Evolutionary conservation across 2,797 vertebrate genomes (phyloP), one percentile per base, ranked within the genome.

Genomic region (Brachymystax lenok): DNA sequence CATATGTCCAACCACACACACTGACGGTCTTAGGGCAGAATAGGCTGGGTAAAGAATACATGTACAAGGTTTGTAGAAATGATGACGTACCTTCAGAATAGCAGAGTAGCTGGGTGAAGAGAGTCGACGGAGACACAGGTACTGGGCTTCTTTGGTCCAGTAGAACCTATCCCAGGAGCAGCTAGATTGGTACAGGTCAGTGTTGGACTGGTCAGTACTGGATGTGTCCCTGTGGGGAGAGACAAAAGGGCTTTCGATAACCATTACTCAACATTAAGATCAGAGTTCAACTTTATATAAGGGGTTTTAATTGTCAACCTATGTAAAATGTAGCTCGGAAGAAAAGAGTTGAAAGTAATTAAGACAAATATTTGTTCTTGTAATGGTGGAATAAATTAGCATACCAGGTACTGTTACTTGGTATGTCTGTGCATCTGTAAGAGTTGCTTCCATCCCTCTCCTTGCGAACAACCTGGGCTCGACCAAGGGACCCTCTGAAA

Each of bases 101-200:
- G 92, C 90, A 0, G 90, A 90, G 85, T 78, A 89, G 86, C 88
- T 93, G 40, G 91, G 91, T 40, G 90, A 88, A 5, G 94, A 94
- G 59, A 93, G 90, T 24, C 91, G 90, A 19, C 89, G 90, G 0
- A 93, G 87, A 72, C 89, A 93, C 83, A 92, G 77, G 82, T 90
- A 92, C 59, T 93, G 92, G 71, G 92, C 88, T 88, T 94, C 93
- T 86, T 88, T 90, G 82, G 92, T 90, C 90, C 92, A 93, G 77
- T 87, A 92, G 78, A 93, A 87, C 81, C 84, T 92, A 69, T 85
- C 74, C 79, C 73, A 80, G 73, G 83, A 84, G 74, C 87, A 79
- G 72, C 84, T 81, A 74, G 86, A 91, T 76, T 87, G 90, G 77
- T 93, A 88, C 30, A 92, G 88, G 68, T 93, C 91, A 64, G 90